Percentiles rank a stretch among this genome's conserved stretches.
Conservation (phyloP, 2,797 vertebrate species). For the Linurgus olivaceus region DNA sequence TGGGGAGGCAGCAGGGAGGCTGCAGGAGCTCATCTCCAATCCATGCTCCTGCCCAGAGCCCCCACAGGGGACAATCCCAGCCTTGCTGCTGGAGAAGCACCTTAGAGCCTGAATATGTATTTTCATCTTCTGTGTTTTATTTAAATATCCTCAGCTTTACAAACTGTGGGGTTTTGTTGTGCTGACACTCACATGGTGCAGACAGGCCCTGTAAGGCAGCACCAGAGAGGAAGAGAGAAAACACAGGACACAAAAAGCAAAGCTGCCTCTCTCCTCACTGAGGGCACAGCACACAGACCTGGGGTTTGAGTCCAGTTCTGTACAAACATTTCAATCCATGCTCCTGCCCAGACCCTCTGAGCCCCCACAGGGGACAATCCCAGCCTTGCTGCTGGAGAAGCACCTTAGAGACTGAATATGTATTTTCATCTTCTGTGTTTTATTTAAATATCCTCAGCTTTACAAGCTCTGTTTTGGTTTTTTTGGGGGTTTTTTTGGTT, state of each 20-base stretch:
- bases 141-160: background rate
- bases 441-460: background rate
- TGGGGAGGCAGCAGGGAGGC: background rate
- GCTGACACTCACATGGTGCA: background rate
- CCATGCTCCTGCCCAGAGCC: accelerated
- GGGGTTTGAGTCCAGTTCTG: background rate
- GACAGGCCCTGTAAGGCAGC: background rate
- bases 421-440: too few species aligned
- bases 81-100: too few species aligned
- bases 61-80: too few species aligned
- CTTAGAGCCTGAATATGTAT: too few species aligned
- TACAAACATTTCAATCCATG: accelerated
- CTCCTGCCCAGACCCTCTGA: background rate
- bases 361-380: too few species aligned
- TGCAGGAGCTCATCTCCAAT: accelerated
- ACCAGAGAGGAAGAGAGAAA: background rate
- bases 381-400: too few species aligned
- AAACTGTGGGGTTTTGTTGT: background rate
- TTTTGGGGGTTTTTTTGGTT: too few species aligned
- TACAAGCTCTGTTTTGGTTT: background rate
- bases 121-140: too few species aligned
- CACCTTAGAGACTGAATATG: too few species aligned
- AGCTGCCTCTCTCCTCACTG: background rate
- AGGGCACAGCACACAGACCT: background rate
- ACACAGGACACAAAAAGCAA: accelerated